Evolutionary conservation across 2,888 invertebrate species (phyloP), one percentile per base, ranked within the genome.

Genomic region (Rhabditoides inermis): DNA sequence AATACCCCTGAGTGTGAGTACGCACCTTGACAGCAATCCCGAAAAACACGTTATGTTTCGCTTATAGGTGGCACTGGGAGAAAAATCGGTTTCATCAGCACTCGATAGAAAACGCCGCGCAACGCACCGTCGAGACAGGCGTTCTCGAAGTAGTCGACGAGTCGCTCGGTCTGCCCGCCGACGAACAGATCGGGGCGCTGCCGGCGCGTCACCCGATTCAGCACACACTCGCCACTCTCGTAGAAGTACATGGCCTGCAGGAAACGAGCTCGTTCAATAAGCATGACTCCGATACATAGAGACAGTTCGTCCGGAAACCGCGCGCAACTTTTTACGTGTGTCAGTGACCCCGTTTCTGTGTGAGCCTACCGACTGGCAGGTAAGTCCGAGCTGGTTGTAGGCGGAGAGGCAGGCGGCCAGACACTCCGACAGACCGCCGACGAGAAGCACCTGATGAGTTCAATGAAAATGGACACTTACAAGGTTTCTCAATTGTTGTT

Each of bases 81-180:
- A n/a, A n/a, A n/a, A n/a, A n/a, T n/a, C n/a, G n/a, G n/a, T n/a
- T n/a, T n/a, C n/a, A n/a, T n/a, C n/a, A n/a, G n/a, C n/a, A n/a
- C n/a, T n/a, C n/a, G n/a, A n/a, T n/a, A n/a, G n/a, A n/a, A n/a
- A n/a, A n/a, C n/a, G n/a, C n/a, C n/a, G n/a, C n/a, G n/a, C 2
- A 18, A 45, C 56, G 54, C 35, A 72, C 74, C 69, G 42, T 71
- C 70, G 22, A 59, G 61, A 52, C 75, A 75, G 48, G 70, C 68
- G 53, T 72, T 76, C 49, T 75, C 75, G 32, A 75, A 76, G 50
- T 75, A 75, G 53, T 75, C 75, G 18, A 75, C 74, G 12, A 68
- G 26, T 3, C 65, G 60, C 20, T 65, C 66, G 18, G 55, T 40
- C n/a, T n/a, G n/a, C n/a, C n/a, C n/a, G n/a, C n/a, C n/a, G 23